Percentiles rank a stretch among this genome's conserved stretches.
Conservation (phyloP, 2,797 vertebrate genomes). For the Propithecus perrieri region DNA sequence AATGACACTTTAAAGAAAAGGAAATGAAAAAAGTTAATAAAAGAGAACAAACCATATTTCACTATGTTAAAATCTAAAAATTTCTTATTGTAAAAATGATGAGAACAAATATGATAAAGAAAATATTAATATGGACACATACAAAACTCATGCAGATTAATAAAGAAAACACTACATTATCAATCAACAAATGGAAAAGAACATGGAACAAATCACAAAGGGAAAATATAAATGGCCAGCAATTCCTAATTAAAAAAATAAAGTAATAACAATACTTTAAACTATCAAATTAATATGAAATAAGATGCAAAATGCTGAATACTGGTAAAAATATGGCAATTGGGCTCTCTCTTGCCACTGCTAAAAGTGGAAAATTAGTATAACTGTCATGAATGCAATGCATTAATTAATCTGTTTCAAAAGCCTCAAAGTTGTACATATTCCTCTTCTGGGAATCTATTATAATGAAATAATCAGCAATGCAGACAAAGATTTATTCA, state of each 20-base stretch:
- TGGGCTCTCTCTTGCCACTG: not conserved
- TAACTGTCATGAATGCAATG: not conserved
- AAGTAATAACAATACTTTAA: not conserved
- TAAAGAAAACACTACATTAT: not conserved
- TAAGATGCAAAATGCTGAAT: not conserved
- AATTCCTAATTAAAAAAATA: not conserved
- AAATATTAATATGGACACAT: not conserved
- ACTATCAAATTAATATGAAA: not conserved
- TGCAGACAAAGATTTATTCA: not conserved
- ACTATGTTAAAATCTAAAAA: not conserved
- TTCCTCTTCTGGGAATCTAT: not conserved
- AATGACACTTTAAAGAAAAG: not conserved
- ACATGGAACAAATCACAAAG: not conserved
- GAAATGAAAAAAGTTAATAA: not conserved
- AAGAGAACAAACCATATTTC: not conserved
- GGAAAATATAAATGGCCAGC: not conserved
- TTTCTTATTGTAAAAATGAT: not conserved
- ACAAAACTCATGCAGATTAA: not conserved
- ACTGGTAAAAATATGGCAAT: not conserved
- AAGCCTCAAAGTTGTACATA: conserved; percentile 11
- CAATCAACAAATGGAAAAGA: not conserved
- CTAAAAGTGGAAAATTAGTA: not conserved
- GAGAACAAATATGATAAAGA: not conserved
- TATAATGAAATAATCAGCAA: conserved; percentile 44
- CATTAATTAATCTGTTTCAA: conserved; percentile 8